A percentile compares a stretch with the other conserved stretches of the same genome.
Conservation (phyloP, 2,888 invertebrate species). For the Bunonema sp. region DNA sequence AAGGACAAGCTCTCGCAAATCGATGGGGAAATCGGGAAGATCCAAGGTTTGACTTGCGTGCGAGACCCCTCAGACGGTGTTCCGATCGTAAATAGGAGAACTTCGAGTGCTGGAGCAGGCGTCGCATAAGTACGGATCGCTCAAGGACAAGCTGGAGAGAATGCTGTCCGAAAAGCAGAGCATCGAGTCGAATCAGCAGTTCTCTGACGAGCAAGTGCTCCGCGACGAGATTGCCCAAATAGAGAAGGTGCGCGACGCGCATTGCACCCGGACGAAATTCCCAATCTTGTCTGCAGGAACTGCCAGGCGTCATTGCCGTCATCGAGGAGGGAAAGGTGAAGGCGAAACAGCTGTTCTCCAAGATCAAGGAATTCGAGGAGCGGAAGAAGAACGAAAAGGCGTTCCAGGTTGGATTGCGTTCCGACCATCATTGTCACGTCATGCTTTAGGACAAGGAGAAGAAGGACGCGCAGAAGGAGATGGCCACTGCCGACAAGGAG, state of each 20-base stretch:
- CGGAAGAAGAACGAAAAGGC: slow-evolving; percentile 19
- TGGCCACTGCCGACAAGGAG: slow-evolving; percentile 8
- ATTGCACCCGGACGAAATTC: background rate
- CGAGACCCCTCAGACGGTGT: no score
- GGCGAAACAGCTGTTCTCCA: slow-evolving; percentile 4
- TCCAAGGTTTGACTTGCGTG: slow-evolving; percentile 5
- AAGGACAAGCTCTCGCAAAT: slow-evolving; percentile 3
- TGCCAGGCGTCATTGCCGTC: background rate
- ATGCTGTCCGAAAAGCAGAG: slow-evolving; percentile 7
- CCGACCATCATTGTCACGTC: background rate
- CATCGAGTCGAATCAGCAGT: slow-evolving; percentile 10
- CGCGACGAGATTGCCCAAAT: slow-evolving; percentile 10
- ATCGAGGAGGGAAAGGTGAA: background rate
- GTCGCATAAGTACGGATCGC: slow-evolving; percentile 4
- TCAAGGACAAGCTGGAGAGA: slow-evolving; percentile 4
- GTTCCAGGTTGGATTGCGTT: slow-evolving; percentile 4
- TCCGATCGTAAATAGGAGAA: no score
- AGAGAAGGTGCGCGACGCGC: slow-evolving; percentile 2
- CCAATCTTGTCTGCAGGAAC: background rate
- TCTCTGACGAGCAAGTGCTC: slow-evolving; percentile 14
- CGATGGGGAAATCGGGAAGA: slow-evolving; percentile 2
- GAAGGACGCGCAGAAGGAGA: slow-evolving; percentile 12
- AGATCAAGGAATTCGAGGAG: slow-evolving; percentile 10
- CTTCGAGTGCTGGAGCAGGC: background rate
- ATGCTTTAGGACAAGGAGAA: slow-evolving; percentile 15